Percentiles rank a stretch among this genome's conserved stretches.
These are phyloP conservation scores for Coecobrya sp. DNA, from an alignment of 2,888 invertebrate species.

Conservation along the genomic window DNA sequence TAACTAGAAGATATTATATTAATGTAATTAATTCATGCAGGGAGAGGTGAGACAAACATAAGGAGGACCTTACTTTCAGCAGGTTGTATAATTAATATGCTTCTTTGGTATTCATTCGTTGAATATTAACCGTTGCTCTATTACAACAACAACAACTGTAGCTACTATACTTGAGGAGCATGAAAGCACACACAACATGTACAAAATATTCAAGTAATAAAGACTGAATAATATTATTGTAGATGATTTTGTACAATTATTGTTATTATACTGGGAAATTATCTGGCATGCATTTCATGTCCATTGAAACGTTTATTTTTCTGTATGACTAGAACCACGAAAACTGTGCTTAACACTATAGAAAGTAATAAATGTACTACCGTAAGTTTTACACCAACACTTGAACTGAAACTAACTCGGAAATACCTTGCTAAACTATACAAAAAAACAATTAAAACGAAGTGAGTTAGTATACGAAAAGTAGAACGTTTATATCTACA, in stretches of 20 bases:
- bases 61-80: constrained; percentile 4
- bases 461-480: constrained; percentile 7
- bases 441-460: constrained; percentile 24
- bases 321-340: background rate
- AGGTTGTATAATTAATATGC: background rate
- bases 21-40: constrained; percentile 16
- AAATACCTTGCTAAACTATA: constrained; percentile 2
- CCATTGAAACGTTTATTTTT: background rate
- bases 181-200: constrained; percentile 7
- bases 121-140: background rate
- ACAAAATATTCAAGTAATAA: background rate
- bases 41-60: background rate
- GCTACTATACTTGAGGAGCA: background rate
- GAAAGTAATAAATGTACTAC: background rate
- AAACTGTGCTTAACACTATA: background rate
- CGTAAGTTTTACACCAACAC: constrained; percentile 16
- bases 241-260: background rate
- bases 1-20: background rate
- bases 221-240: background rate
- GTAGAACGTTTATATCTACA: background rate
- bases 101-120: background rate
- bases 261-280: background rate
- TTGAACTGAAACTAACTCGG: constrained; percentile 20
- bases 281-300: background rate
- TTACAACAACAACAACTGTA: background rate